A percentile compares a stretch with the other conserved stretches of the same genome.
Conservation (phyloP, 2,888 invertebrate species). For the Aethes cnicana region DNA sequence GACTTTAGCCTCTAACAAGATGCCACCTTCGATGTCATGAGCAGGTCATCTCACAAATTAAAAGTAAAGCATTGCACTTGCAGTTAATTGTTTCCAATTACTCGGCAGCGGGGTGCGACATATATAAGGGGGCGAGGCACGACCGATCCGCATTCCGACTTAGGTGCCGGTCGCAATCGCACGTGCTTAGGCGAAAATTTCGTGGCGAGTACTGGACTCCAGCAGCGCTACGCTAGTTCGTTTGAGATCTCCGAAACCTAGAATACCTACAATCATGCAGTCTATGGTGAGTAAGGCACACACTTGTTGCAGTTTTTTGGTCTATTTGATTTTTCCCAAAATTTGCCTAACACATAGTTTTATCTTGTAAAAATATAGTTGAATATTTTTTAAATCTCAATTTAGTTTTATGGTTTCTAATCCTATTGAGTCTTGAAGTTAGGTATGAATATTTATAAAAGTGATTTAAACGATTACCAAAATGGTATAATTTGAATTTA, state of each 20-base stretch:
- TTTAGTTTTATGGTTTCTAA: too few relatives aligned
- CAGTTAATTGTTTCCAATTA: constrained; percentile 80
- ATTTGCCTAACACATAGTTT: background rate
- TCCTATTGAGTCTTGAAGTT: too few relatives aligned
- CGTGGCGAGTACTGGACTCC: constrained; percentile 77
- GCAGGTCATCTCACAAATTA: constrained; percentile 70
- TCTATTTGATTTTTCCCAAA: constrained; percentile 27
- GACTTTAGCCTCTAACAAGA: background rate
- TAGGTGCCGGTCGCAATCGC: constrained; percentile 67
- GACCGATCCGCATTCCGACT: constrained; percentile 70
- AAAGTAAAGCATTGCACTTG: constrained; percentile 75
- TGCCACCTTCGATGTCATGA: constrained; percentile 46
- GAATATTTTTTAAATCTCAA: too few relatives aligned
- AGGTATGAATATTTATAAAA: too few relatives aligned
- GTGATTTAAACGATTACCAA: too few relatives aligned
- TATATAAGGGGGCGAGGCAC: constrained; percentile 71
- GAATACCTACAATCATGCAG: constrained; percentile 74
- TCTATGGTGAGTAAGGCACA: constrained; percentile 81
- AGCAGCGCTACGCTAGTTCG: constrained; percentile 81
- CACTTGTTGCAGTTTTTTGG: too few relatives aligned
- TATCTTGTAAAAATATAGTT: background rate
- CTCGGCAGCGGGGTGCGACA: constrained; percentile 69
- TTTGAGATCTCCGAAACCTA: constrained; percentile 77
- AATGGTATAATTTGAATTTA: too few relatives aligned
- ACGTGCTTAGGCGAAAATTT: constrained; percentile 77